phyloP scores from a whole-genome alignment of 1,140 invertebrate species.

The Luehdorfia chinensis region DNA sequence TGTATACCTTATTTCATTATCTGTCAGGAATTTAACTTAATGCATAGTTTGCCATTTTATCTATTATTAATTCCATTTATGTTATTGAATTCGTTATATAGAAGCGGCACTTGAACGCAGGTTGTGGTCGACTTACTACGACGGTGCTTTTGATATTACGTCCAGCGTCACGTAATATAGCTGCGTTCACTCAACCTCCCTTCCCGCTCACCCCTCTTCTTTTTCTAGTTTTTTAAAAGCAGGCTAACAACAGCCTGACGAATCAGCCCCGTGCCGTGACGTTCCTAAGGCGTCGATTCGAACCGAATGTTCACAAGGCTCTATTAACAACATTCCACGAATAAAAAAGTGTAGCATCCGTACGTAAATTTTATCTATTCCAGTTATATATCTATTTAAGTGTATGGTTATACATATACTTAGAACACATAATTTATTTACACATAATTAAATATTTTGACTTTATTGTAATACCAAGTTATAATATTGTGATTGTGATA shows the following conservation, averaged over 20 bases:
- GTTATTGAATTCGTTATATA: constrained; percentile 37
- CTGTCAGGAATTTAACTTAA: no score
- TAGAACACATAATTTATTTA: no score
- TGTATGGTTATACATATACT: no score
- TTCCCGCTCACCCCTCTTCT: constrained; percentile 18
- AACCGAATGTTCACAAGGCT: constrained; percentile 23
- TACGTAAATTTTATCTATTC: no score
- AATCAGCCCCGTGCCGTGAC: constrained; percentile 46
- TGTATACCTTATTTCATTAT: no score
- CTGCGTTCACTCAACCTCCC: constrained; percentile 39
- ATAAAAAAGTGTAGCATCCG: background rate
- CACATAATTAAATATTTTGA: no score
- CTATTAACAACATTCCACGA: background rate
- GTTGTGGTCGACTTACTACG: constrained; percentile 56
- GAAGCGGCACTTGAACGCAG: constrained; percentile 31
- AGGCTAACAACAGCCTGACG: constrained; percentile 35
- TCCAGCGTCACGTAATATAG: constrained; percentile 46
- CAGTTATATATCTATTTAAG: no score
- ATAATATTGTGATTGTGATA: no score
- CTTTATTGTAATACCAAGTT: no score
- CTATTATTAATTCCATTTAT: no score
- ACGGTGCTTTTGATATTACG: constrained; percentile 53
- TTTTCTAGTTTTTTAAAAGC: constrained; percentile 32
- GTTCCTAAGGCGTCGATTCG: constrained; percentile 16
- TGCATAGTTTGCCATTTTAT: no score